A percentile compares a stretch with the other conserved stretches of the same genome.
Evolutionary conservation across 2,888 invertebrate species (phyloP).

Genomic region (Rapana venosa): DNA sequence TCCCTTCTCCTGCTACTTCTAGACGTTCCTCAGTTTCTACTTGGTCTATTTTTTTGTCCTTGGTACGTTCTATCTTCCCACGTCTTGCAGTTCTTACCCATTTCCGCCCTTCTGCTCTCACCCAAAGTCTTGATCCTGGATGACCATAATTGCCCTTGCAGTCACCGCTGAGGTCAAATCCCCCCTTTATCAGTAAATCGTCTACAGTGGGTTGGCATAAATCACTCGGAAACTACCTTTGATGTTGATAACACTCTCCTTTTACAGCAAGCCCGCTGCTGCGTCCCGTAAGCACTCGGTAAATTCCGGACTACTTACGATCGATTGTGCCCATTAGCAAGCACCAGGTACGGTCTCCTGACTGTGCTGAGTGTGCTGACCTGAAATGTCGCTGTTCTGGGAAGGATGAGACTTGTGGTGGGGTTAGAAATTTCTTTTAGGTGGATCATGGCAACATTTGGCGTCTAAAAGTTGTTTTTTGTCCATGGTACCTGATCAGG

Average conservation of each 20-base stretch:
- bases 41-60: not conserved
- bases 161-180: not conserved
- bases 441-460: too few relatives aligned
- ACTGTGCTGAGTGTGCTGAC: too few relatives aligned
- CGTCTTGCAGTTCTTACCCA: not conserved
- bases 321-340: too few relatives aligned
- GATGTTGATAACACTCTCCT: not conserved
- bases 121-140: not conserved
- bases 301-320: not conserved
- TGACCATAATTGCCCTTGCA: too few relatives aligned
- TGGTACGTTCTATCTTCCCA: not conserved
- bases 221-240: not conserved
- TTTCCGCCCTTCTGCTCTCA: not conserved
- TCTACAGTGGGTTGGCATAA: not conserved
- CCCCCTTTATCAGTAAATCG: not conserved
- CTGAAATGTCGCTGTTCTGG: too few relatives aligned
- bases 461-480: too few relatives aligned
- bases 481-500: too few relatives aligned
- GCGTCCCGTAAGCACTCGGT: not conserved
- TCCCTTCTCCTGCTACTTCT: not conserved
- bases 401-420: too few relatives aligned
- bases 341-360: not conserved
- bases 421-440: too few relatives aligned
- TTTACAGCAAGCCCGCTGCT: not conserved
- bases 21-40: not conserved